Conservation (phyloP, 2,797 vertebrate genomes). For the Remorina albescens region DNA sequence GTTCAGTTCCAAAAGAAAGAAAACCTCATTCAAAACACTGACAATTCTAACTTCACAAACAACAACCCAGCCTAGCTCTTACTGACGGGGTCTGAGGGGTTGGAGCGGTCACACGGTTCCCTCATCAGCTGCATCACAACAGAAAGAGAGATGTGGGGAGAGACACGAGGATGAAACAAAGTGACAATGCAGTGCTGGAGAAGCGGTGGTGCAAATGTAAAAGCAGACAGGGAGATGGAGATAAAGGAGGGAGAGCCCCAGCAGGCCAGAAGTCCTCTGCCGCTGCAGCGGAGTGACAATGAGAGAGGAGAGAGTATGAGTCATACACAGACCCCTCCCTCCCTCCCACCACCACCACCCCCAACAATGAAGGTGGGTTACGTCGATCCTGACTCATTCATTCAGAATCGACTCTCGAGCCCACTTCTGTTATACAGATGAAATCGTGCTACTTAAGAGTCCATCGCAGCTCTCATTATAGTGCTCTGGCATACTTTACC, state of each 20-base stretch:
- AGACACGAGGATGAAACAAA: constrained; percentile 5
- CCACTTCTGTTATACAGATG: constrained; percentile 72
- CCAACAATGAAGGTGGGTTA: constrained; percentile 60
- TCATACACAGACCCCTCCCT: constrained; percentile 77
- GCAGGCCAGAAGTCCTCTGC: constrained; percentile 70
- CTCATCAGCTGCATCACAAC: neutral
- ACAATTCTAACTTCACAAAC: neutral
- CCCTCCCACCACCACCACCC: neutral
- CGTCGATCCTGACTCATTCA: constrained; percentile 81
- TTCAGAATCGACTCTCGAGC: constrained; percentile 66
- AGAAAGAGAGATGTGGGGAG: constrained; percentile 3
- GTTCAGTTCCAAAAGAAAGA: neutral
- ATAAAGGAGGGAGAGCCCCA: constrained; percentile 61
- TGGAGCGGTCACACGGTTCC: neutral
- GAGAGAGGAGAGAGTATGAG: constrained; percentile 78
- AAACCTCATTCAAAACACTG: neutral
- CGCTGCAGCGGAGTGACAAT: constrained; percentile 79
- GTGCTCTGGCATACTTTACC: constrained; percentile 67
- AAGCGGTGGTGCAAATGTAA: constrained; percentile 16
- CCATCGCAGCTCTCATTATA: constrained; percentile 63
- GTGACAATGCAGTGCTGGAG: constrained; percentile 8
- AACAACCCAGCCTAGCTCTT: neutral
- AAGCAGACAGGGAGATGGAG: constrained; percentile 42
- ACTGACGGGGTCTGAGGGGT: neutral
- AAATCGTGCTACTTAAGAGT: constrained; percentile 72